phyloP scores from a whole-genome alignment of 1,140 invertebrate genomes.

The Pentalonia nigronervosa region DNA sequence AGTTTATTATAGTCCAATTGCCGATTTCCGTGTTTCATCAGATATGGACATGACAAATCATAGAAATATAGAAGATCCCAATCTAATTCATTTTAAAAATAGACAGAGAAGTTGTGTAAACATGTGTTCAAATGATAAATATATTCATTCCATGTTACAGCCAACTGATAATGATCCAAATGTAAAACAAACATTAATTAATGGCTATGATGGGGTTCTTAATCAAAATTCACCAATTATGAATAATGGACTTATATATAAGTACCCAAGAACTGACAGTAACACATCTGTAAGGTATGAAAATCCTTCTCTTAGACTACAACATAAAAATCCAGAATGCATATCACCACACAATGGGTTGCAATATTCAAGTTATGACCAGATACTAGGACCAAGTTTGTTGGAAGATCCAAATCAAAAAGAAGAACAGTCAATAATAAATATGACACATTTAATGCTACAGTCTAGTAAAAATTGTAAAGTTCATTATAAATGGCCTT shows the following conservation, averaged over 20 bases:
- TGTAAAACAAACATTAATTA: slow-evolving; percentile 12
- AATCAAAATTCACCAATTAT: slow-evolving; percentile 14
- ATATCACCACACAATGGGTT: slow-evolving; percentile 35
- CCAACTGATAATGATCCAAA: not conserved
- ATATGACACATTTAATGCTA: slow-evolving; percentile 34
- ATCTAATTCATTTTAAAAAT: slow-evolving; percentile 29
- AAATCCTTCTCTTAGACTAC: not conserved
- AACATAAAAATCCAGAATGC: slow-evolving; percentile 16
- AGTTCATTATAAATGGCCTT: slow-evolving; percentile 53
- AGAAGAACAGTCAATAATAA: not conserved
- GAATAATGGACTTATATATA: slow-evolving; percentile 32
- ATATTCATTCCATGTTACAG: not conserved
- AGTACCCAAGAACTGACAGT: not conserved
- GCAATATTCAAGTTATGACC: not conserved
- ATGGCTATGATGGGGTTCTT: not conserved
- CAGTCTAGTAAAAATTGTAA: slow-evolving; percentile 36
- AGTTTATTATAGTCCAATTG: slow-evolving; percentile 23
- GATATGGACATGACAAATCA: slow-evolving; percentile 29
- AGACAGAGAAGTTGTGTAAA: slow-evolving; percentile 6
- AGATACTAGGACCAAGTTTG: not conserved
- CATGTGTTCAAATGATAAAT: slow-evolving; percentile 14
- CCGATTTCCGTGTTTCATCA: slow-evolving; percentile 11
- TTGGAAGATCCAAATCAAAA: slow-evolving; percentile 28
- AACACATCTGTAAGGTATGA: not conserved
- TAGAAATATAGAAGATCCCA: slow-evolving; percentile 3